Evolutionary conservation across 2,113 vertebrate species (phyloP).

Genomic region (Crypturellus undulatus): DNA sequence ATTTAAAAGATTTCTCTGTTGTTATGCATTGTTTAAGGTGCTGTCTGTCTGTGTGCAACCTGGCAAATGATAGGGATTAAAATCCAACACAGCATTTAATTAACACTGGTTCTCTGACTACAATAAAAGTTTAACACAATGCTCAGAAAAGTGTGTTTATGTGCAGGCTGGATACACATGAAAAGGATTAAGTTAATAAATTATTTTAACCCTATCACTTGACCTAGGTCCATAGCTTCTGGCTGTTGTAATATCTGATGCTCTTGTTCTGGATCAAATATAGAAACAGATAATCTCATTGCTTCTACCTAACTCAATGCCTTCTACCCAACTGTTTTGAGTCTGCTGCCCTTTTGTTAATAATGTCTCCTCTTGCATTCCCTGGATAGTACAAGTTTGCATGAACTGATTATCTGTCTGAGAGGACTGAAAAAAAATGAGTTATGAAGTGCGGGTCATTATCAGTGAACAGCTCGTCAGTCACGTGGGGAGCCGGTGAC

Average conservation of each 20-base stretch:
- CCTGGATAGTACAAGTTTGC: not conserved
- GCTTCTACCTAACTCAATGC: not conserved
- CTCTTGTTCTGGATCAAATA: slow-evolving; percentile 1
- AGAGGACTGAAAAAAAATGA: not conserved
- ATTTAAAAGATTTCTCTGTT: slow-evolving; percentile 47
- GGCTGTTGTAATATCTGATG: not conserved
- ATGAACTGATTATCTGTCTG: not conserved
- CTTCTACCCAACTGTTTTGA: not conserved
- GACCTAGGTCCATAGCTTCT: not conserved
- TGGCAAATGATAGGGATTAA: slow-evolving; percentile 46
- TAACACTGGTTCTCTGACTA: not conserved
- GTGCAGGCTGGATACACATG: not conserved
- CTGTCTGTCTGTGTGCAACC: slow-evolving; percentile 3
- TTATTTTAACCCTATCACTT: not conserved
- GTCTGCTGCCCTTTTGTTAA: not conserved
- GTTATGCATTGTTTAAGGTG: slow-evolving; percentile 22
- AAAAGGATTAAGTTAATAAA: slow-evolving; percentile 21
- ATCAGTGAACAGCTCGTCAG: not conserved
- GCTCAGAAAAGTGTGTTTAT: not conserved
- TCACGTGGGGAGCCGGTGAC: not conserved
- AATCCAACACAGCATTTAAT: slow-evolving; percentile 40
- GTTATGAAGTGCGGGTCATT: slow-evolving; percentile 32
- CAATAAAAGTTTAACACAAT: slow-evolving; percentile 20
- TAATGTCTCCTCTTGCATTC: not conserved
- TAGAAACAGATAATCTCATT: not conserved